phyloP scores from a whole-genome alignment of 2,797 vertebrate species.

The Cirrhinus molitorella region DNA sequence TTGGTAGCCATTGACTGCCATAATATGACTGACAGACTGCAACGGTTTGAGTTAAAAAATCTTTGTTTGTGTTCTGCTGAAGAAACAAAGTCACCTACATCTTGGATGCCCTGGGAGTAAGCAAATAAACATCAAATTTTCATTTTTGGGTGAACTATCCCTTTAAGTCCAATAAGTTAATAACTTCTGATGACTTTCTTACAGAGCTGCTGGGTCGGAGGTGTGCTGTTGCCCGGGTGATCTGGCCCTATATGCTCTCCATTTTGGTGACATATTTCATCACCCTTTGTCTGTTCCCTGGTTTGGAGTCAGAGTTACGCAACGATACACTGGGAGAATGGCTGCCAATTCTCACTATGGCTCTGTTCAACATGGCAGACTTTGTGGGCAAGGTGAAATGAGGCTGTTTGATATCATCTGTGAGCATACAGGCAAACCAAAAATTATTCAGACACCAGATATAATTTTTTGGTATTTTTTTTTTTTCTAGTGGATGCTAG shows the following conservation, averaged over 20 bases:
- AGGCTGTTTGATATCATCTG: background rate
- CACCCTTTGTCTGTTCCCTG: conserved; percentile 94
- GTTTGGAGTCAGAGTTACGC: conserved; percentile 93
- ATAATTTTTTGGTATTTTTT: no score
- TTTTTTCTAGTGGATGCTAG: no score
- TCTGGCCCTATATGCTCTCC: conserved; percentile 98
- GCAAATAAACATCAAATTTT: no score
- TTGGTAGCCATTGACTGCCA: no score
- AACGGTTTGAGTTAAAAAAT: no score
- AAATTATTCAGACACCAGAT: no score
- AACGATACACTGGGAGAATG: conserved; percentile 90
- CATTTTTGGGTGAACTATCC: background rate
- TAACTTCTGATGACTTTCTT: background rate
- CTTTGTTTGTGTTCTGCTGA: no score
- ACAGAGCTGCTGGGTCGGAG: conserved; percentile 92
- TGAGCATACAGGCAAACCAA: no score
- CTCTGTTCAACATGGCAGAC: conserved; percentile 96
- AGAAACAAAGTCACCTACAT: no score
- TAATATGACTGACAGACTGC: no score
- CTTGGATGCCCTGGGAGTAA: no score
- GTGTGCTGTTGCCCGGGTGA: conserved; percentile 89
- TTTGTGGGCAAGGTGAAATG: conserved; percentile 93
- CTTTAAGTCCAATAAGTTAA: no score
- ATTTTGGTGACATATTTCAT: conserved; percentile 96
- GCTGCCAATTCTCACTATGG: conserved; percentile 98